Evolutionary conservation across 2,113 vertebrate species (phyloP).

Genomic region (Dermatemys mawii): DNA sequence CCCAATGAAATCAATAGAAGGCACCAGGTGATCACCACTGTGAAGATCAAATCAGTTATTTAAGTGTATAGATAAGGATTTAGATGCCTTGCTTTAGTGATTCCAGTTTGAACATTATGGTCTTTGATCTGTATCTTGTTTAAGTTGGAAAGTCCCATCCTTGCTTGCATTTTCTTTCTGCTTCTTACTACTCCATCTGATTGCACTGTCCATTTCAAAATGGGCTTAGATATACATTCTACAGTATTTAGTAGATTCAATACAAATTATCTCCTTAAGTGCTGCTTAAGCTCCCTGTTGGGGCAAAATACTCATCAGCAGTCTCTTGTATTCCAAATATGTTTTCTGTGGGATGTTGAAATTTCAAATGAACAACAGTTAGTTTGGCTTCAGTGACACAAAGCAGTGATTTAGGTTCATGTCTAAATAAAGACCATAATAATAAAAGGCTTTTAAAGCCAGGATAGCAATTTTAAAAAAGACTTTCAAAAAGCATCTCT

Average conservation of each 20-base stretch:
- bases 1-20: not conserved
- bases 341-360: not conserved
- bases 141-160: not conserved
- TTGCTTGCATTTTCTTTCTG: not conserved
- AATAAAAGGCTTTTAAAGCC: not conserved
- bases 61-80: not conserved
- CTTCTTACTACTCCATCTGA: not conserved
- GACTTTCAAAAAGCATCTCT: not conserved
- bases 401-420: rapidly evolving
- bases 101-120: not conserved
- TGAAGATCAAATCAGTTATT: not conserved
- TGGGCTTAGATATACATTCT: not conserved
- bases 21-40: not conserved
- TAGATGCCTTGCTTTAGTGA: not conserved
- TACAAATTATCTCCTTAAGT: not conserved
- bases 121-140: not conserved
- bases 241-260: not conserved
- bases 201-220: not conserved
- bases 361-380: not conserved
- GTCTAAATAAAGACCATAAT: not conserved
- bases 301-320: not conserved
- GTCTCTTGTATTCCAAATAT: not conserved
- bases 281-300: not conserved
- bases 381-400: not conserved
- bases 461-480: not conserved